These are phyloP conservation scores for Polylopha cassiicola DNA, from an alignment of 2,888 invertebrate species.

Conservation along the genomic window DNA sequence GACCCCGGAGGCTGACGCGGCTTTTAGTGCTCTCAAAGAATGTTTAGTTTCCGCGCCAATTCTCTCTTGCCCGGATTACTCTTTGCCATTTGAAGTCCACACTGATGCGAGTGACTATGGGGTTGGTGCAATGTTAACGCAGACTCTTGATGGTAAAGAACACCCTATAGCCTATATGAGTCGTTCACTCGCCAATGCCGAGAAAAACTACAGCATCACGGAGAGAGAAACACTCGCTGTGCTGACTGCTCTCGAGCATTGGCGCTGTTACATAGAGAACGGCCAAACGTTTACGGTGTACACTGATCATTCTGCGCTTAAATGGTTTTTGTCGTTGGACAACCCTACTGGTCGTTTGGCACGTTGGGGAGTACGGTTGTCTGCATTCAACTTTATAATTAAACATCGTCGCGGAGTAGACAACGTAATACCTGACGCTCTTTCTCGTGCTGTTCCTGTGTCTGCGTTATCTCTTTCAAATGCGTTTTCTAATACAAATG, in stretches of 20 bases:
- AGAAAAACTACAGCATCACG: conserved; percentile 23
- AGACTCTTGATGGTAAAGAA: conserved; percentile 15
- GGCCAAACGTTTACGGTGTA: conserved; percentile 9
- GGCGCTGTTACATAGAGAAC: conserved; percentile 14
- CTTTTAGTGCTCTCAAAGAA: conserved; percentile 23
- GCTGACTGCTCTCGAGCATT: conserved; percentile 16
- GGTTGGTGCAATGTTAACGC: conserved; percentile 20
- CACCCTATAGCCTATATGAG: conserved; percentile 21
- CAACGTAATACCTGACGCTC: conserved; percentile 16
- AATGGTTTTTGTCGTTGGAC: conserved; percentile 12
- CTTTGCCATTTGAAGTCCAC: conserved; percentile 25
- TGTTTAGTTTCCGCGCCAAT: conserved; percentile 23
- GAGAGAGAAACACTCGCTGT: conserved; percentile 24
- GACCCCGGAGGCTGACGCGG: conserved; percentile 22
- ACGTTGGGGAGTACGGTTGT: conserved; percentile 14
- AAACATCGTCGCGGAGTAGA: conserved; percentile 20
- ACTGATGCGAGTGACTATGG: conserved; percentile 24
- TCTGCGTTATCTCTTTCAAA: not conserved
- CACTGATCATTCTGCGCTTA: conserved; percentile 12
- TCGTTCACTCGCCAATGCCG: conserved; percentile 9
- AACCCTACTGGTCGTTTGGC: conserved; percentile 18
- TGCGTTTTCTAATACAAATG: not conserved
- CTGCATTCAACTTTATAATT: conserved; percentile 9
- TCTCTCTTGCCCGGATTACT: conserved; percentile 26
- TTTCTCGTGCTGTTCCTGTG: conserved; percentile 9